Evolutionary conservation across 2,113 vertebrate genomes (phyloP).

Genomic region (Scolopax mira): DNA sequence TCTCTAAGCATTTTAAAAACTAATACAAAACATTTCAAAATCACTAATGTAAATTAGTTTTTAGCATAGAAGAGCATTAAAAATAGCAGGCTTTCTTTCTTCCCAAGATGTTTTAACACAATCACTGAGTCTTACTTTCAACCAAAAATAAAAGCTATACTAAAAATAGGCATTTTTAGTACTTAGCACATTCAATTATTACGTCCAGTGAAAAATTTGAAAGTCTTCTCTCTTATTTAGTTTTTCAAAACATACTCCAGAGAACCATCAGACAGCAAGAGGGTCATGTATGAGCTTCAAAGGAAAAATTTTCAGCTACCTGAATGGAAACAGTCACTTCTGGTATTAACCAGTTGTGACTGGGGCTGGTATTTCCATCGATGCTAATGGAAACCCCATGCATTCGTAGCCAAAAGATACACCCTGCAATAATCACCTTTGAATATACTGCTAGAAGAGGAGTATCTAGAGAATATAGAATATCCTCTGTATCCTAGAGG

Average conservation of each 20-base stretch:
- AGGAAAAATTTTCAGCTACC: neutral
- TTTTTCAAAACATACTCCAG: neutral
- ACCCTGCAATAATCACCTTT: neutral
- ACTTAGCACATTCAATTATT: neutral
- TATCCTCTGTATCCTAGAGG: too few species aligned
- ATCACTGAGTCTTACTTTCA: neutral
- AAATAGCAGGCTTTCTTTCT: neutral
- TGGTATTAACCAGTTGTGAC: neutral
- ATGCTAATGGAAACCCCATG: neutral
- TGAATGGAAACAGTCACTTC: neutral
- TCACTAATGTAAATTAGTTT: neutral
- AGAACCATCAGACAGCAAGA: neutral
- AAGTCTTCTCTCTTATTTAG: neutral
- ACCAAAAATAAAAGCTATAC: neutral
- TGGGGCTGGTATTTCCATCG: neutral
- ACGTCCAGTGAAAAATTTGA: neutral
- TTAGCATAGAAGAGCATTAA: neutral
- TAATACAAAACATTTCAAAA: neutral
- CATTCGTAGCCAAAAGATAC: neutral
- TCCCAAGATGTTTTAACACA: neutral
- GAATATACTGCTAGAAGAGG: neutral
- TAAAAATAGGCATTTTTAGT: neutral
- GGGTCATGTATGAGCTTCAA: fast-evolving
- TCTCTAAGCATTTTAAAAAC: neutral
- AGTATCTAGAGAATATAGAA: too few species aligned